Conservation (phyloP, 2,888 invertebrate genomes). For the Chrysotoxum bicinctum region DNA sequence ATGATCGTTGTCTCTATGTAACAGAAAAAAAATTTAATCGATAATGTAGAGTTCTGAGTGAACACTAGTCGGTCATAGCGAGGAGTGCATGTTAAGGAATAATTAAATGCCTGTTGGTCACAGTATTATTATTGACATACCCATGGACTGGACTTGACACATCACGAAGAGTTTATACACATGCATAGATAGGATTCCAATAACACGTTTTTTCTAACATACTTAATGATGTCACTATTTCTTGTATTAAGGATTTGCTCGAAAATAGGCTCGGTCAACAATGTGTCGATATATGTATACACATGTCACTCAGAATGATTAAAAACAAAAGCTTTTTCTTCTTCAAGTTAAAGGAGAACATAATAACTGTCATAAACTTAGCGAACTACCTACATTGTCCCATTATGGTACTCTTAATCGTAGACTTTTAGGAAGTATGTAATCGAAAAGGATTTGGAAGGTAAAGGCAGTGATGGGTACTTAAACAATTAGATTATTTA, state of each 20-base stretch:
- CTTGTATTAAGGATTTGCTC: neutral
- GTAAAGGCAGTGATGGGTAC: neutral
- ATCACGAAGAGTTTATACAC: neutral
- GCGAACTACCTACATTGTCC: neutral
- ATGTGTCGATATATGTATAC: neutral
- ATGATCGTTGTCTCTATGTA: conserved; percentile 9
- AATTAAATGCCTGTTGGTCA: conserved; percentile 23
- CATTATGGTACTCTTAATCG: neutral
- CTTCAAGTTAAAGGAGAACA: neutral
- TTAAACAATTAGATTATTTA: neutral
- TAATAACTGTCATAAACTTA: neutral
- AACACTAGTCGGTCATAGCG: neutral
- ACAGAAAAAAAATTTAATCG: neutral
- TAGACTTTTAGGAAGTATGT: neutral
- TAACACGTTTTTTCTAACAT: neutral
- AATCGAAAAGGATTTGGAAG: neutral
- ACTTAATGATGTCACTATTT: neutral
- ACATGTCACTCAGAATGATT: neutral
- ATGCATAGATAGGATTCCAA: neutral
- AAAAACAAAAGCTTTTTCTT: conserved; percentile 1
- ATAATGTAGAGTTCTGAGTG: neutral
- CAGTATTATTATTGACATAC: neutral
- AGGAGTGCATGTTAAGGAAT: conserved; percentile 30
- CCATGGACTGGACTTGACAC: neutral
- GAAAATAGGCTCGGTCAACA: neutral